These are phyloP conservation scores for Drosophila nr. perissopoda DNA, from an alignment of 2,888 invertebrate genomes.

Conservation along the genomic window DNA sequence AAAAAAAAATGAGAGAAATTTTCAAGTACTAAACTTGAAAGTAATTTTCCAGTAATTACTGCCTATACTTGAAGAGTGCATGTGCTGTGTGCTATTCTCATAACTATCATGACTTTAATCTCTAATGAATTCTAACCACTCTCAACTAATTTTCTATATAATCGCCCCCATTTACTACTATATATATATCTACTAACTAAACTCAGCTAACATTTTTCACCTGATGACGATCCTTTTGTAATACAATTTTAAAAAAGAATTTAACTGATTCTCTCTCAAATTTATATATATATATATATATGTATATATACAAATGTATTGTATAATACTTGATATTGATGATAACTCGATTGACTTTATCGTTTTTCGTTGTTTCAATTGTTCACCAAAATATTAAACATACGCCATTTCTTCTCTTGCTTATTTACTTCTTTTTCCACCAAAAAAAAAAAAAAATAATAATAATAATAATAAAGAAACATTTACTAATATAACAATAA, in stretches of 20 bases:
- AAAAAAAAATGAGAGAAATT: constrained; percentile 3
- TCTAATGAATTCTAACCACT: constrained; percentile 44
- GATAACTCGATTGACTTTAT: constrained; percentile 71
- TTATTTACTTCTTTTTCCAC: constrained; percentile 79
- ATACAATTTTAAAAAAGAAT: constrained; percentile 19
- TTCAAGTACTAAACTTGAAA: constrained; percentile 5
- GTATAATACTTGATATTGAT: constrained; percentile 50
- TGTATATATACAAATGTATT: constrained; percentile 22
- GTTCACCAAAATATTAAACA: constrained; percentile 79
- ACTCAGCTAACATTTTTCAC: constrained; percentile 27
- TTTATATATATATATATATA: constrained; percentile 18
- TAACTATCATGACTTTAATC: constrained; percentile 32
- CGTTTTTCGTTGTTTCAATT: constrained; percentile 75
- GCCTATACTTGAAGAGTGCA: constrained; percentile 28
- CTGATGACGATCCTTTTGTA: constrained; percentile 31
- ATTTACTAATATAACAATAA: constrained; percentile 56
- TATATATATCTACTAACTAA: constrained; percentile 19
- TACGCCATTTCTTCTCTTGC: constrained; percentile 82
- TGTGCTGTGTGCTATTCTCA: constrained; percentile 30
- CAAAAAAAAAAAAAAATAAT: constrained; percentile 25
- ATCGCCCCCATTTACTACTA: constrained; percentile 8
- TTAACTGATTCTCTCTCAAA: constrained; percentile 42
- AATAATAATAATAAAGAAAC: constrained; percentile 14
- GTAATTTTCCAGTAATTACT: neutral
- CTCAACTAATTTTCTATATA: constrained; percentile 42